Base-by-base conservation (phyloP, 2,113 vertebrate species). In the Ariopsis seemanni region DNA sequence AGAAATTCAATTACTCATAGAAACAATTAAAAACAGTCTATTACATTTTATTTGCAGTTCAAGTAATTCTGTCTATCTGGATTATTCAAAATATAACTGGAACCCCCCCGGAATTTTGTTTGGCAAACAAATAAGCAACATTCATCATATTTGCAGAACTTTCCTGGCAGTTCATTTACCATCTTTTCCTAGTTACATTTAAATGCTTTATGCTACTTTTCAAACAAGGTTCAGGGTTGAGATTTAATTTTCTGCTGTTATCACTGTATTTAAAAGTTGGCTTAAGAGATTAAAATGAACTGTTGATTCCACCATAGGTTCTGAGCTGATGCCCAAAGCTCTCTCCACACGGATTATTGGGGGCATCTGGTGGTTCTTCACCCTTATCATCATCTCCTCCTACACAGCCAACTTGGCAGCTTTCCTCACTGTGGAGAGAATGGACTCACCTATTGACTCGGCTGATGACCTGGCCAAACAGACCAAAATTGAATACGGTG, bases 361-460 rank as follows among this genome's bases (percentile, higher is more conserved):
- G 5, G 98, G 98, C 63, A 99, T 99, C 94, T 99, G 99, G 99
- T 99, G 99, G 98, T 99, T 99, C 94, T 99, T 99, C 95, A 99
- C 99, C 0, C 97, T 99, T 20, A 99, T 99, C 93, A 99, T 99
- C 93, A 99, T 99, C 93, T 99, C 98, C 12, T 99, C 98, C 88
- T 99, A 99, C 91, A 99, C 99, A 8, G 98, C 99, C 81, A 99
- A 99, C 94, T 93, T 99, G 27, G 98, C 99, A 0, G 99, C 99
- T 87, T 99, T 99, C 88, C 97, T 99, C 87, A 99, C 97, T 0
- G 97, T 99, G 89, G 98, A 99, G 93, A 96, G 99, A 85, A 99
- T 99, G 99, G 99, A 99, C 18, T 97, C 98, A 0, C 96, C 97
- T 57, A 96, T 99, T 8, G 97, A 98, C 93, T 99, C 99, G 0